These are phyloP conservation scores for Thunnus maccoyii DNA, from an alignment of 2,113 vertebrate species.

Conservation along the genomic window DNA sequence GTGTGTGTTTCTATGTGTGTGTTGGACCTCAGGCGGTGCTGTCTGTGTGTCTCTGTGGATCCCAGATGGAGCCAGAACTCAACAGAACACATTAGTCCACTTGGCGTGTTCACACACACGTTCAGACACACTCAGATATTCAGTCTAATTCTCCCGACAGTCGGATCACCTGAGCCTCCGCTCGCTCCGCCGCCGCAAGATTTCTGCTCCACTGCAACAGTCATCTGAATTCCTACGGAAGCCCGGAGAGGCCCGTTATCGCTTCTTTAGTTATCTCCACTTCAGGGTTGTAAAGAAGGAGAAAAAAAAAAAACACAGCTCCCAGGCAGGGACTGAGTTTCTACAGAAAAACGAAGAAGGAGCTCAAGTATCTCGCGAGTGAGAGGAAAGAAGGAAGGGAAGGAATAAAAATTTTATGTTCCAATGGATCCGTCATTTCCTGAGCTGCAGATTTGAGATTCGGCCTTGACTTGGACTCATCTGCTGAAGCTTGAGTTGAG, in stretches of 20 bases:
- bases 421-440: conserved; percentile 8
- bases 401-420: background rate
- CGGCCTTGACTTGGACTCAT: background rate
- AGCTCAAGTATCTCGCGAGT: background rate
- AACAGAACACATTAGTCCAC: conserved; percentile 77
- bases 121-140: conserved; percentile 59
- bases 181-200: conserved; percentile 53
- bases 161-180: conserved; percentile 75
- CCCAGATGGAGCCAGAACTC: conserved; percentile 80
- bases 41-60: conserved; percentile 65
- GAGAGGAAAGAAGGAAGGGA: background rate
- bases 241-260: conserved; percentile 54
- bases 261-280: conserved; percentile 22
- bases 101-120: conserved; percentile 65
- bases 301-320: conserved; percentile 16
- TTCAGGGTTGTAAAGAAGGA: conserved; percentile 6
- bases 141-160: conserved; percentile 62
- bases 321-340: conserved; percentile 16
- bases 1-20: conserved; percentile 32
- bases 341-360: background rate
- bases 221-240: conserved; percentile 46
- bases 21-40: conserved; percentile 64
- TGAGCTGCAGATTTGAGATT: background rate
- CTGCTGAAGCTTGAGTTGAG: conserved; percentile 1
- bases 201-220: conserved; percentile 57